phyloP scores from a whole-genome alignment of 2,113 vertebrate genomes.

The Chiloscyllium plagiosum region DNA sequence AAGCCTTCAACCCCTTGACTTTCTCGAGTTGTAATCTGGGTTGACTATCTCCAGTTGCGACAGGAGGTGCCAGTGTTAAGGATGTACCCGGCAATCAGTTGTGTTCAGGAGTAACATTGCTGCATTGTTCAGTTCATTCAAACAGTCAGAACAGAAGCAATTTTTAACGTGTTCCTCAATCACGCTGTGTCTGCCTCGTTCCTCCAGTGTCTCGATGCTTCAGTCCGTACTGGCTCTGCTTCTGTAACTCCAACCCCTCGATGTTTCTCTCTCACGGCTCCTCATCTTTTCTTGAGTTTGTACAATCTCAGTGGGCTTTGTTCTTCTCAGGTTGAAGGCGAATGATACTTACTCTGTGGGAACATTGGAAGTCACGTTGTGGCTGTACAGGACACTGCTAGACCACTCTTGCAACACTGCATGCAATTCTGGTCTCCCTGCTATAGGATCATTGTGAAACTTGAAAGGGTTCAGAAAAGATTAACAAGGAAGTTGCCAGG shows the following conservation, averaged over 20 bases:
- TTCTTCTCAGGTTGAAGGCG: neutral
- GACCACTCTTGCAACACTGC: no score
- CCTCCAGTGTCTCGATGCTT: neutral
- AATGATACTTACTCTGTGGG: neutral
- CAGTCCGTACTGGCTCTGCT: neutral
- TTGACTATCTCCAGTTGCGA: neutral
- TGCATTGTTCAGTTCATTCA: neutral
- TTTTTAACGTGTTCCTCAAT: neutral
- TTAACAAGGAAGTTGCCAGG: no score
- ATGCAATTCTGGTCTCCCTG: no score
- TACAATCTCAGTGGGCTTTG: neutral
- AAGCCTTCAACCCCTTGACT: neutral
- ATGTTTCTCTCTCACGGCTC: neutral
- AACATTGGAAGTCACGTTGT: no score
- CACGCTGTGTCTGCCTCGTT: neutral
- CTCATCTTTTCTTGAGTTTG: neutral
- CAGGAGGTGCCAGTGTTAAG: neutral
- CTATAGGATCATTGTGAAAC: no score
- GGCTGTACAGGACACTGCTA: no score
- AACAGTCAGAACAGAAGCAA: neutral
- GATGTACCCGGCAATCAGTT: neutral
- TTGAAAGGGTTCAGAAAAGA: no score
- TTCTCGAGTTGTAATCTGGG: neutral
- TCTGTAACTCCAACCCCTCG: neutral
- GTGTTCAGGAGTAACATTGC: neutral